phyloP scores from a whole-genome alignment of 2,113 vertebrate species.

The Myotis davidii region DNA sequence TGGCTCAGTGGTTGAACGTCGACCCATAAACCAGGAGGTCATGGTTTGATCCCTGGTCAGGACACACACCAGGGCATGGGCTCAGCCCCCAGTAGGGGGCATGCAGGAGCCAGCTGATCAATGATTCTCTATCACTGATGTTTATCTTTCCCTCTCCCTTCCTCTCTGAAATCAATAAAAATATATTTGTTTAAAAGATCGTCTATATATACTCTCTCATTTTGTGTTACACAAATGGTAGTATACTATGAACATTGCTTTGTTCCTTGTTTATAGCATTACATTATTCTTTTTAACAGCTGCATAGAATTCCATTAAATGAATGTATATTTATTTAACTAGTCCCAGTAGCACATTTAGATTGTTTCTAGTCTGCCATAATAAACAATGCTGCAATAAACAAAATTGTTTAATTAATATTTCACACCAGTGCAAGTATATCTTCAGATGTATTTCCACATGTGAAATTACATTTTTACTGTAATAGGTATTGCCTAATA shows the following conservation, averaged over 20 bases:
- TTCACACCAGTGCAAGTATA: slow-evolving; percentile 23
- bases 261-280: neutral
- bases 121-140: no score
- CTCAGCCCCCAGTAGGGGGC: no score
- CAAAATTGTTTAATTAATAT: slow-evolving; percentile 54
- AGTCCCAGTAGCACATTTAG: slow-evolving; percentile 9
- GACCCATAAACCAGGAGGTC: no score
- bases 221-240: neutral
- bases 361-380: slow-evolving; percentile 29
- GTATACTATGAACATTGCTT: neutral
- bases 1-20: no score
- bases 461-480: slow-evolving; percentile 35
- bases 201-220: neutral
- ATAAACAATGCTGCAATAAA: slow-evolving; percentile 25
- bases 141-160: no score
- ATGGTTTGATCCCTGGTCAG: no score
- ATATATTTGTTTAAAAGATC: no score
- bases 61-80: no score
- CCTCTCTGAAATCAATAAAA: no score
- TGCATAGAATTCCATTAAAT: neutral
- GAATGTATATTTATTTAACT: slow-evolving; percentile 14
- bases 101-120: no score
- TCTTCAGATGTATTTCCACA: slow-evolving; percentile 36
- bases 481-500: neutral
- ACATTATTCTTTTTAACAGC: slow-evolving; percentile 12